phyloP scores from a whole-genome alignment of 2,113 vertebrate genomes.

The Pycnonotus jocosus region DNA sequence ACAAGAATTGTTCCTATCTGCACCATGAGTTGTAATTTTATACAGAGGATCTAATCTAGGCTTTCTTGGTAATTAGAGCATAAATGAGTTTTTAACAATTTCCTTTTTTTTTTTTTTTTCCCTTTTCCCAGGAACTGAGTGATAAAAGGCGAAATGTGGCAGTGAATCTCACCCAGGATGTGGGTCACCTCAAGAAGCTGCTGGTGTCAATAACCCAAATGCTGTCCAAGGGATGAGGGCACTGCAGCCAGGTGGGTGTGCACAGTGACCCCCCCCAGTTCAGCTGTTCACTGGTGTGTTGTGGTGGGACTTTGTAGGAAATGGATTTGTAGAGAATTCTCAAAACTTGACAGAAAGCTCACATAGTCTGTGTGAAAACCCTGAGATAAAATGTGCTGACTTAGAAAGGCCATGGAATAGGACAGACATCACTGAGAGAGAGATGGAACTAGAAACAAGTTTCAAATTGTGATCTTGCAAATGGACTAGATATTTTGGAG shows the following conservation, averaged over 20 bases:
- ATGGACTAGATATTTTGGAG: background rate
- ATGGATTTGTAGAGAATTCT: background rate
- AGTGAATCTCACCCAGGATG: conserved; percentile 85
- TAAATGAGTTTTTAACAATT: conserved; percentile 39
- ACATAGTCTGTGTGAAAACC: background rate
- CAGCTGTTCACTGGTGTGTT: background rate
- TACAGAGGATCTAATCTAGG: background rate
- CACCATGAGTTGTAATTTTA: background rate
- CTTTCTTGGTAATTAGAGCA: conserved; percentile 35
- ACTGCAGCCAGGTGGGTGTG: conserved; percentile 68
- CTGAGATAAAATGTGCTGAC: background rate
- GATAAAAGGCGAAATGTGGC: conserved; percentile 82
- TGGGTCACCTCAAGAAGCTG: conserved; percentile 89
- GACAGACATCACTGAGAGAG: background rate
- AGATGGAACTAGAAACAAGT: background rate
- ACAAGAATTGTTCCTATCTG: background rate
- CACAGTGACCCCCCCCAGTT: background rate
- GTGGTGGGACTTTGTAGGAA: background rate
- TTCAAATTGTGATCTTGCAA: background rate
- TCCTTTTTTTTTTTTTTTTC: background rate
- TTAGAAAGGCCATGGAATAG: background rate
- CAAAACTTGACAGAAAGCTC: background rate
- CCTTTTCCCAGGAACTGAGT: conserved; percentile 76
- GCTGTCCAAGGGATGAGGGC: conserved; percentile 81
- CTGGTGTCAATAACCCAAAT: conserved; percentile 84